phyloP scores from a whole-genome alignment of 1,140 invertebrate genomes.

The Globodera ellingtonae region DNA sequence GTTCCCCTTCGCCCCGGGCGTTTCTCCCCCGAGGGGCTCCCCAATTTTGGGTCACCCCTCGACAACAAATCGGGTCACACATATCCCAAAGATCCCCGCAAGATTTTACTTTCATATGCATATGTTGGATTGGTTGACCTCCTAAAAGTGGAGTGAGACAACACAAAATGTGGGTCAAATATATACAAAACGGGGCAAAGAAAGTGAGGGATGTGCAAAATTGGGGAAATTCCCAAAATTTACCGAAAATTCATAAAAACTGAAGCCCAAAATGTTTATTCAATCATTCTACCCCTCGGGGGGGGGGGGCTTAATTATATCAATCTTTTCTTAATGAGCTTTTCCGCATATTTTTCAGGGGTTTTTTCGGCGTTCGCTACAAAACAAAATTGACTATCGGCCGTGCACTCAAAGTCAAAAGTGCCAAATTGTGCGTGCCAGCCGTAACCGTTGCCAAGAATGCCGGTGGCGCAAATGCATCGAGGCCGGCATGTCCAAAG shows the following conservation, averaged over 20 bases:
- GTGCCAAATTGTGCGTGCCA: constrained; percentile 91
- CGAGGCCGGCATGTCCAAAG: constrained; percentile 94
- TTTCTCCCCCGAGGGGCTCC: no score
- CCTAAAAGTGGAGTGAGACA: background rate
- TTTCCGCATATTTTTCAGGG: constrained; percentile 65
- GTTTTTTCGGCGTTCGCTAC: constrained; percentile 81
- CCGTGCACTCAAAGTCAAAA: constrained; percentile 96
- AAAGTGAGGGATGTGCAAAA: background rate
- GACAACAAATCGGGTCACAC: background rate
- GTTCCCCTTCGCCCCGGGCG: no score
- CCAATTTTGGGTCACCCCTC: no score
- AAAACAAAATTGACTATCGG: constrained; percentile 96
- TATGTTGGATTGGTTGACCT: background rate
- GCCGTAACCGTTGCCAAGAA: constrained; percentile 94
- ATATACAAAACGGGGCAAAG: background rate
- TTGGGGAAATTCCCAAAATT: no score
- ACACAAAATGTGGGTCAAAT: background rate
- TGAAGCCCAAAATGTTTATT: no score
- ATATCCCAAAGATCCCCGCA: background rate
- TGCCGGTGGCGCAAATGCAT: constrained; percentile 97
- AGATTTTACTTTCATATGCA: constrained; percentile 6
- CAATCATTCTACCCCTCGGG: no score
- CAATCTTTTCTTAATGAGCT: background rate
- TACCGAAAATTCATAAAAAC: no score
- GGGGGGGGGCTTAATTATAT: no score